Evolutionary conservation across 2,113 vertebrate genomes (phyloP).

Genomic region (mouse (Mus musculus)): GRCm39 chr7:49143001-49143500

Average conservation of each 20-base stretch:
- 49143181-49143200: background rate
- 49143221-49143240: background rate
- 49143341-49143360: background rate
- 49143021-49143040: background rate
- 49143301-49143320: background rate
- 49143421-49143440: constrained; percentile 69
- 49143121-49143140: background rate
- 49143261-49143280: background rate
- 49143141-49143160: background rate
- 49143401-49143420: constrained; percentile 73
- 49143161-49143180: background rate
- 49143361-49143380: constrained; percentile 71
- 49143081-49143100: background rate
- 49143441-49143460: constrained; percentile 74
- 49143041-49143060: background rate
- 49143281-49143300: background rate
- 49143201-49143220: background rate
- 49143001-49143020: background rate
- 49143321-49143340: background rate
- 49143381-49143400: constrained; percentile 79
- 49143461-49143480: constrained; percentile 73
- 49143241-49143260: background rate
- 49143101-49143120: too few species aligned
- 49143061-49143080: background rate
- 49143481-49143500: constrained; percentile 76